These are phyloP conservation scores for Rhyzopertha dominica DNA, from an alignment of 1,140 invertebrate species.

Conservation along the genomic window DNA sequence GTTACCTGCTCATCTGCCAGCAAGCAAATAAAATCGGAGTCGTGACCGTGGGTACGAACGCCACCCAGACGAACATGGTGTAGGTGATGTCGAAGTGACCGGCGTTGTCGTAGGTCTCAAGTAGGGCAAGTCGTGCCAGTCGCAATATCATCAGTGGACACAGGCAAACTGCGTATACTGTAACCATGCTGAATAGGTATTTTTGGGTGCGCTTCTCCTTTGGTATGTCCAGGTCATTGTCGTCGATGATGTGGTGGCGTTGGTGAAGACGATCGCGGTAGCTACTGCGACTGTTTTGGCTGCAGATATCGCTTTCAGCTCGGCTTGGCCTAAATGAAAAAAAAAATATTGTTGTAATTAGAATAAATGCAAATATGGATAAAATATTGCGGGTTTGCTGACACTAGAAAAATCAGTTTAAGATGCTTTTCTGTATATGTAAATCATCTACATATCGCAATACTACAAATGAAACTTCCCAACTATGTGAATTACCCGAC, in stretches of 20 bases:
- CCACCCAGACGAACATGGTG: conserved; percentile 64
- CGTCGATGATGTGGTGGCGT: conserved; percentile 48
- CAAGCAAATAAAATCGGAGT: conserved; percentile 60
- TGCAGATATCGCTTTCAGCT: conserved; percentile 25
- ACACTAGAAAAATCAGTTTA: too few species aligned
- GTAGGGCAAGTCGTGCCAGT: conserved; percentile 58
- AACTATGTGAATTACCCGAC: too few species aligned
- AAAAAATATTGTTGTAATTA: conserved; percentile 4
- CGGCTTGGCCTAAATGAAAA: conserved; percentile 24
- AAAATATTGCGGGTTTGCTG: too few species aligned
- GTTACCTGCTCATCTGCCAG: conserved; percentile 61
- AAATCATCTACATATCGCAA: too few species aligned
- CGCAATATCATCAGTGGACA: conserved; percentile 64
- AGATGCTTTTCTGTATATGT: too few species aligned
- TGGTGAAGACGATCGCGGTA: conserved; percentile 25
- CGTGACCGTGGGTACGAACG: conserved; percentile 61
- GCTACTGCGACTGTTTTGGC: conserved; percentile 34
- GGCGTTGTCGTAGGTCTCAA: conserved; percentile 65
- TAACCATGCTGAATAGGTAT: conserved; percentile 62
- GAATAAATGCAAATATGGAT: too few species aligned
- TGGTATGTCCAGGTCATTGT: conserved; percentile 57
- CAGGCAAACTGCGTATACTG: conserved; percentile 59
- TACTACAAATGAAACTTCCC: too few species aligned
- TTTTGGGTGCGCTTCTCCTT: conserved; percentile 63
- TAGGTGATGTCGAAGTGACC: conserved; percentile 65